These are phyloP conservation scores for Oncorhynchus keta DNA, from an alignment of 2,113 vertebrate species.

Conservation along the genomic window DNA sequence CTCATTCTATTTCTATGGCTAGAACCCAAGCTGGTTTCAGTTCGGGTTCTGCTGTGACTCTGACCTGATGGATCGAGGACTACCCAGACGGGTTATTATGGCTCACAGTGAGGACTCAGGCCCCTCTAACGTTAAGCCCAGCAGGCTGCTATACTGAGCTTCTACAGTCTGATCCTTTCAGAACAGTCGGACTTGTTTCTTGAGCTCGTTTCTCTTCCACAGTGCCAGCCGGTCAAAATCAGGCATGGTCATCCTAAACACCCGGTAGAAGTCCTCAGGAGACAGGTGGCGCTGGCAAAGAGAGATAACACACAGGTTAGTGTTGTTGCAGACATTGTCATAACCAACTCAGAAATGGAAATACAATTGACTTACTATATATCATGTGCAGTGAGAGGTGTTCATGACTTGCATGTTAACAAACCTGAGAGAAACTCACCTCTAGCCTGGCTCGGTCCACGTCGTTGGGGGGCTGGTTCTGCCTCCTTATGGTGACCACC, in stretches of 20 bases:
- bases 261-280: constrained; percentile 91
- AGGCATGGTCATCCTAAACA: constrained; percentile 91
- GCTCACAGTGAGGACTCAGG: not conserved
- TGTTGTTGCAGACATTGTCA: not conserved
- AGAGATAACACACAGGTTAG: not conserved
- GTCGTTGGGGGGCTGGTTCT: constrained; percentile 86
- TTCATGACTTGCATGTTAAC: not conserved
- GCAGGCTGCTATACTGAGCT: not conserved
- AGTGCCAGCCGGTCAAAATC: constrained; percentile 91
- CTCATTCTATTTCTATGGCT: too few species aligned
- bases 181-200: constrained; percentile 94
- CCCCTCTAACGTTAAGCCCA: not conserved
- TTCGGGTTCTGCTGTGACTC: too few species aligned
- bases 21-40: too few species aligned
- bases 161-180: constrained; percentile 59
- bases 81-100: too few species aligned
- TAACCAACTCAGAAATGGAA: not conserved
- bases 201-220: constrained; percentile 96
- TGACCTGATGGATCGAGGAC: too few species aligned
- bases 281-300: constrained; percentile 88
- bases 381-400: not conserved
- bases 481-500: constrained; percentile 89
- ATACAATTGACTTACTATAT: not conserved
- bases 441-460: constrained; percentile 92
- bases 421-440: constrained; percentile 71